Evolutionary conservation across 2,888 invertebrate genomes (phyloP), one percentile per base, ranked within the genome.

Genomic region (Dendrolimus houi): DNA sequence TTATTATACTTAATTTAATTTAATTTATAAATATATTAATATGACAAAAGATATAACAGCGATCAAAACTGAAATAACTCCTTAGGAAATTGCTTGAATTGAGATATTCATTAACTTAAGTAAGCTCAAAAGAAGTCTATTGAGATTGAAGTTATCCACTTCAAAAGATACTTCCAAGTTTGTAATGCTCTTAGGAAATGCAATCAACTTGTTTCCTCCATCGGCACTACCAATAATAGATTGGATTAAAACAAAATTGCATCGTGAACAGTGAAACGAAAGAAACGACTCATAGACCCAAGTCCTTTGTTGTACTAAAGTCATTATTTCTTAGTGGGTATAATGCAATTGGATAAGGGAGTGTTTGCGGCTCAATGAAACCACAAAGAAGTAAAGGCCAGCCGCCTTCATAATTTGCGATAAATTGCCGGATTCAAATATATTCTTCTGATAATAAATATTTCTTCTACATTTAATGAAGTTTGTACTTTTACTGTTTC

Each of bases 161-260:
- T 47, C 47, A 10, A 47, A 12, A n/a, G 29, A 12, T 17, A 40
- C 17, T 52, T 13, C 12, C 47, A 12, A 40, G 55, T 60, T 40
- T 52, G 52, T 56, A 61, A 40, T 59, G 64, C 63, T 58, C 64
- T 66, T 63, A 60, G 54, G 60, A 63, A 69, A 67, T 59, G 64
- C 69, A 64, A 67, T 68, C 61, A 67, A 66, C 63, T 66, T 63
- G 63, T 68, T 69, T 63, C 65, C 62, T 65, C 63, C 58, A 67
- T 64, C 41, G 57, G 54, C 54, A 29, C 53, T 57, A 62, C 59
- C 57, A 58, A 62, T 62, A 62, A 62, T 62, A 62, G 63, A 68
- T 62, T 62, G 60, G 61, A 62, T 65, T 64, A 60, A 64, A 65
- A 67, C 69, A 63, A 64, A 64, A 64, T 61, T 60, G 47, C 47